These are phyloP conservation scores for Trilocha varians DNA, from an alignment of 2,888 invertebrate genomes.

Conservation along the genomic window DNA sequence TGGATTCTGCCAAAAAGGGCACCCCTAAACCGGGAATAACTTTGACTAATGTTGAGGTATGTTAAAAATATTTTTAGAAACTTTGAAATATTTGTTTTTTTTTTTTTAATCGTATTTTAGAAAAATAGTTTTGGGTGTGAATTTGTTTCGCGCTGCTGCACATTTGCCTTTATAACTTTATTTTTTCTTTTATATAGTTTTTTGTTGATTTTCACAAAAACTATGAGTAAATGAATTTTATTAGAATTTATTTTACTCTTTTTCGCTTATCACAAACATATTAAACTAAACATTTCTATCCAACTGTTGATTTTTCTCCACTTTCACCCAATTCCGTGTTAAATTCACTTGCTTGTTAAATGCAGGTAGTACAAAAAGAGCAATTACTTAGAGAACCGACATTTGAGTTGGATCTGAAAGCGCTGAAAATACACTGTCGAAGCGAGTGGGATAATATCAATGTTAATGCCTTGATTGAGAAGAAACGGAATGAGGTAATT, in stretches of 20 bases:
- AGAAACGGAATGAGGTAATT: conserved; percentile 43
- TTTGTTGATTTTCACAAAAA: no score
- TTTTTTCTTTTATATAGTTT: no score
- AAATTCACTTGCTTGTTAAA: neutral
- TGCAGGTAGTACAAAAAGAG: conserved; percentile 53
- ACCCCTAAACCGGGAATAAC: conserved; percentile 37
- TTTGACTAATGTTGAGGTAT: conserved; percentile 22
- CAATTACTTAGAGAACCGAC: conserved; percentile 38
- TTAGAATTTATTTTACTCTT: no score
- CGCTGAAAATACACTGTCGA: conserved; percentile 41
- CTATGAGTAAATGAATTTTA: no score
- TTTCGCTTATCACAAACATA: no score
- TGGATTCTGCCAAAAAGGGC: conserved; percentile 37
- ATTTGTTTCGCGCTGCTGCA: no score
- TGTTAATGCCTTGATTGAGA: conserved; percentile 44
- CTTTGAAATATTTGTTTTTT: no score
- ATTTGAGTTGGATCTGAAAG: conserved; percentile 48
- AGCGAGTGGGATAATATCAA: conserved; percentile 50
- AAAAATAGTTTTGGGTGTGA: no score
- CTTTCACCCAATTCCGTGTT: neutral
- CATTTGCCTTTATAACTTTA: no score
- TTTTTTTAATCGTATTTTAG: no score
- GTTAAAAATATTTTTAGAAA: neutral
- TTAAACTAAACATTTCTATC: no score
- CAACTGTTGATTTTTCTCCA: neutral